phyloP scores from a whole-genome alignment of 2,113 vertebrate genomes.

The Oryzias melastigma region DNA sequence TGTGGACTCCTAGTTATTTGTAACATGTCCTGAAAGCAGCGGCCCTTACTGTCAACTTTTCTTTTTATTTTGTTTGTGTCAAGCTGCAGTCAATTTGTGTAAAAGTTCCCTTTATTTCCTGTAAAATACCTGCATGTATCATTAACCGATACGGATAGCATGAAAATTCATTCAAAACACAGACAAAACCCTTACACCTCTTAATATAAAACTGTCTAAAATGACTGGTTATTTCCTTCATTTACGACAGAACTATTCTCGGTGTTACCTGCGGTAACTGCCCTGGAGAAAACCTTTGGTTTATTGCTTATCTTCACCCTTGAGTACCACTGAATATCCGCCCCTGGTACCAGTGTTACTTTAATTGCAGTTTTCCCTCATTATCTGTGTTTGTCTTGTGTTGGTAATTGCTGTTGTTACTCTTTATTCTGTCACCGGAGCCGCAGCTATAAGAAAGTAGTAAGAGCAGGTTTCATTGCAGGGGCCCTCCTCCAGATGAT shows the following conservation, averaged over 20 bases:
- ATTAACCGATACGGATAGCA: too few species aligned
- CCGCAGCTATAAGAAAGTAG: slow-evolving; percentile 49
- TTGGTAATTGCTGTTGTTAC: slow-evolving; percentile 68
- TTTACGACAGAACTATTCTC: not conserved
- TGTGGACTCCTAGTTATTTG: too few species aligned
- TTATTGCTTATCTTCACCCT: not conserved
- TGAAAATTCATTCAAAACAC: too few species aligned
- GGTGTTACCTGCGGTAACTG: not conserved
- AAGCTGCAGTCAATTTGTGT: too few species aligned
- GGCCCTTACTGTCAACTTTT: too few species aligned
- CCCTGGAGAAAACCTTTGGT: not conserved
- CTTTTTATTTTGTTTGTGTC: too few species aligned
- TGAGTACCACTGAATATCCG: slow-evolving; percentile 8
- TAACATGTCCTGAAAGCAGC: too few species aligned
- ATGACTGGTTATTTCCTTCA: too few species aligned
- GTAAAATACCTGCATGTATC: not conserved
- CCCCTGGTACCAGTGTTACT: slow-evolving; percentile 11
- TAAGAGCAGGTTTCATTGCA: slow-evolving; percentile 57
- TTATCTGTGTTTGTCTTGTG: slow-evolving; percentile 37
- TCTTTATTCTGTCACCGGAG: slow-evolving; percentile 42
- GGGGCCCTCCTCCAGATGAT: slow-evolving; percentile 36
- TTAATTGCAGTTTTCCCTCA: slow-evolving; percentile 47
- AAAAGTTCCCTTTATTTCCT: not conserved
- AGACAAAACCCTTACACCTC: too few species aligned
- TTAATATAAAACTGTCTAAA: too few species aligned